Evolutionary conservation across 2,888 invertebrate genomes (phyloP).

Genomic region (Brachycybe producta): DNA sequence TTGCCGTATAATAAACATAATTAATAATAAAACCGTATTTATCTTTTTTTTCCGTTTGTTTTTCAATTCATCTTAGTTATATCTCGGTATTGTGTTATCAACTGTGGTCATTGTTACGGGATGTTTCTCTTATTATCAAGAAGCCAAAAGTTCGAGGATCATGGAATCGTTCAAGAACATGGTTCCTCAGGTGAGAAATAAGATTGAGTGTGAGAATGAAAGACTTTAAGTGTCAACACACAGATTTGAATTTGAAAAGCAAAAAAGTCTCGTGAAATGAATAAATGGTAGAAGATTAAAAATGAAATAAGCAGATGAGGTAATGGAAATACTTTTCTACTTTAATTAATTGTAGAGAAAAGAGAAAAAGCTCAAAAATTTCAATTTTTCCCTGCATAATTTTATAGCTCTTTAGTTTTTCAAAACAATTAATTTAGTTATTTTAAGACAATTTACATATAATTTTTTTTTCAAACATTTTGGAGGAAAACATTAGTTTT

Average conservation of each 20-base stretch:
- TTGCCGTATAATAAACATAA: neutral
- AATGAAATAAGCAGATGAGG: neutral
- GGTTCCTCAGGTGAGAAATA: conserved; percentile 48
- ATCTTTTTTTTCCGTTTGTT: conserved; percentile 11
- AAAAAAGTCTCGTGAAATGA: too few relatives aligned
- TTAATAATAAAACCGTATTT: neutral
- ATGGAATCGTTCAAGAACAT: conserved; percentile 46
- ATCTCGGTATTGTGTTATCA: conserved; percentile 41
- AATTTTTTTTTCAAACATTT: too few relatives aligned
- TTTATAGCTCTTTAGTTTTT: too few relatives aligned
- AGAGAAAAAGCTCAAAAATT: too few relatives aligned
- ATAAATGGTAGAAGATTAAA: too few relatives aligned
- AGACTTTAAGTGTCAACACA: too few relatives aligned
- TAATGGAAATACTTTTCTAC: neutral
- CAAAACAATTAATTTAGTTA: too few relatives aligned
- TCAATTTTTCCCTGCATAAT: neutral
- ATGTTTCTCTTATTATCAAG: conserved; percentile 44
- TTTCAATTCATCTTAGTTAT: conserved; percentile 31
- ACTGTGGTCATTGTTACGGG: conserved; percentile 43
- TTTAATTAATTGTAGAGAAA: conserved; percentile 19
- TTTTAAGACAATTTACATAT: too few relatives aligned
- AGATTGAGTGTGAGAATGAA: too few relatives aligned
- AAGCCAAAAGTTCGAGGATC: conserved; percentile 42
- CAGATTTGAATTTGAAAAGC: too few relatives aligned
- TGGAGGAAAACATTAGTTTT: too few relatives aligned